A percentile compares a stretch with the other conserved stretches of the same genome.
Evolutionary conservation across 2,113 vertebrate species (phyloP).

Genomic region (Antennarius striatus): DNA sequence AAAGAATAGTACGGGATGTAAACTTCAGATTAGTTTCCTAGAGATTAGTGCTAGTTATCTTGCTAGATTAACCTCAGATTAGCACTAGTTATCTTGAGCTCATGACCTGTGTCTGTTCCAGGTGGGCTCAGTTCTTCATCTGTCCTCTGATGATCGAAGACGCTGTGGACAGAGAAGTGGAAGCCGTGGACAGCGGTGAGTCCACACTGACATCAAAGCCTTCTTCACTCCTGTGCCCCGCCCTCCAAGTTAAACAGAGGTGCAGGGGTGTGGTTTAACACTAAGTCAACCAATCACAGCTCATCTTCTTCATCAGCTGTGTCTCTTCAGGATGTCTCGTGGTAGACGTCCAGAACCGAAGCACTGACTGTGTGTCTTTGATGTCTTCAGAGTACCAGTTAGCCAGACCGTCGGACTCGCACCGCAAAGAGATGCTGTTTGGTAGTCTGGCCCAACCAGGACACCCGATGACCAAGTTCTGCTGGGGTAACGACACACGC

Average conservation of each 20-base stretch:
- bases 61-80: no score
- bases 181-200: constrained; percentile 97
- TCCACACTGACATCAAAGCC: background rate
- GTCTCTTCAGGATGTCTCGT: no score
- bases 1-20: no score
- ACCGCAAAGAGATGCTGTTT: constrained; percentile 95
- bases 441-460: constrained; percentile 91
- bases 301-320: no score
- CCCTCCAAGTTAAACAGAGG: no score
- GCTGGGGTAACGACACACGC: constrained; percentile 85
- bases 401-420: constrained; percentile 90
- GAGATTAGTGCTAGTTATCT: no score
- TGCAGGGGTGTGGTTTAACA: no score
- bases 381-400: constrained; percentile 88
- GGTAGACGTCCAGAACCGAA: no score
- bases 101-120: constrained; percentile 53
- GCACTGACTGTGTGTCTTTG: no score
- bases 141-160: constrained; percentile 95
- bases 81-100: no score
- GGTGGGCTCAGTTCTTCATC: constrained; percentile 98
- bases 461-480: constrained; percentile 97
- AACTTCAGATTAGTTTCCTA: no score
- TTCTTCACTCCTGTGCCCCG: background rate
- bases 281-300: no score
- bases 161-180: constrained; percentile 93